Evolutionary conservation across 35 echinoderm and acorn worm genomes (phyloP).

Genomic region (Lytechinus pictus): DNA sequence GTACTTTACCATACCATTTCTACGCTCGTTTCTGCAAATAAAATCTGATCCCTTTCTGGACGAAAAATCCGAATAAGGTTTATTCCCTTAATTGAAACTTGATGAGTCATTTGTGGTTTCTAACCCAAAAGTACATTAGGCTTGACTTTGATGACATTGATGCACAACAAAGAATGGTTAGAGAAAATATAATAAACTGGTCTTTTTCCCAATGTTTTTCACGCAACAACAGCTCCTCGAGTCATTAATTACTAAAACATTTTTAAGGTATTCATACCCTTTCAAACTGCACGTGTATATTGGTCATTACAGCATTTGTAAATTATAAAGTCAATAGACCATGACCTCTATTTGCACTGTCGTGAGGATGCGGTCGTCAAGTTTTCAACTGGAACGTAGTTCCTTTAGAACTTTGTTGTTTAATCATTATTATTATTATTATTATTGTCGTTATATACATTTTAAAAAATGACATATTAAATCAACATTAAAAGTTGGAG

Average conservation of each 20-base stretch:
- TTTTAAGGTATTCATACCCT: not conserved
- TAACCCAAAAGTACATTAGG: not conserved
- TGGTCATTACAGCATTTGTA: not conserved
- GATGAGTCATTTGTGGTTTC: slow-evolving; percentile 11
- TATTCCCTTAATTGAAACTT: not conserved
- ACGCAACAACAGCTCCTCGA: not conserved
- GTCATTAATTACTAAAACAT: not conserved
- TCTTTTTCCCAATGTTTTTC: not conserved
- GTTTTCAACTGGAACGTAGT: not conserved
- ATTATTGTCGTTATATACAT: no score
- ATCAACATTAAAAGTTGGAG: no score
- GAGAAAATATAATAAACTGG: not conserved
- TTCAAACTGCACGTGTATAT: not conserved
- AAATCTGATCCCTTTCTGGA: not conserved
- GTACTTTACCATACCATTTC: not conserved
- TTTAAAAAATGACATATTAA: no score
- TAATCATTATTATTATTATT: no score
- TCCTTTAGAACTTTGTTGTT: not conserved
- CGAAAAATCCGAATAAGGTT: not conserved
- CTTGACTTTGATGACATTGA: not conserved
- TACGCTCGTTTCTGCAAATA: not conserved
- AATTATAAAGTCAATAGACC: not conserved
- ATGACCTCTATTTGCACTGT: not conserved
- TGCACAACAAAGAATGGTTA: not conserved
- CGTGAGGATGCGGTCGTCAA: not conserved